These are phyloP conservation scores for Galagoides demidoff DNA, from an alignment of 2,797 vertebrate species.

Conservation along the genomic window DNA sequence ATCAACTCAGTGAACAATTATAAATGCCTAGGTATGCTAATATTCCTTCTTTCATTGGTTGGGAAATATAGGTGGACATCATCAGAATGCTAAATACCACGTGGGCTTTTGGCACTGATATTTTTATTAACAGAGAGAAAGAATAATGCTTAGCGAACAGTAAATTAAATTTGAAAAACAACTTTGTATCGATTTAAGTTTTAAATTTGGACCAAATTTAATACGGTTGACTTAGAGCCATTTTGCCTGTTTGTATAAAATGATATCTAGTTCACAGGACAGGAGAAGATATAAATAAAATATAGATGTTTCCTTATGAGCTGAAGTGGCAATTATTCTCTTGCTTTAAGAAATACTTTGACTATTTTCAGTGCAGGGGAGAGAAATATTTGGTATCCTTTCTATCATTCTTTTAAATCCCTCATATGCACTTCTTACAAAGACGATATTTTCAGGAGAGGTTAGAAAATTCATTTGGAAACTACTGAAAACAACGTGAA, in stretches of 20 bases:
- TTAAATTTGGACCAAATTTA: constrained; percentile 5
- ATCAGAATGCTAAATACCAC: not conserved
- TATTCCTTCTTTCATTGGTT: constrained; percentile 30
- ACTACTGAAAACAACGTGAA: not conserved
- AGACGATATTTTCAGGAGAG: constrained; percentile 39
- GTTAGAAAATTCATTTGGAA: constrained; percentile 9
- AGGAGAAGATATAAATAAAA: not conserved
- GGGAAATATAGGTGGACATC: not conserved
- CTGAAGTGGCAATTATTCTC: not conserved
- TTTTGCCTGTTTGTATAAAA: constrained; percentile 39
- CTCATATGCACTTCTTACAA: not conserved
- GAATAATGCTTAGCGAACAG: constrained; percentile 10
- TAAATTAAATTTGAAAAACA: constrained; percentile 25
- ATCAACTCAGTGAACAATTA: constrained; percentile 1
- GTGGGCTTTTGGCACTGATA: not conserved
- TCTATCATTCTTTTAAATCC: constrained; percentile 36
- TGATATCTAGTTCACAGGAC: not conserved
- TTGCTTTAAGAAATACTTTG: not conserved
- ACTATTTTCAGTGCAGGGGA: not conserved
- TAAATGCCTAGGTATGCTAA: not conserved
- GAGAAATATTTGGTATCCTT: not conserved
- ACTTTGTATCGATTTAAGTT: constrained; percentile 16
- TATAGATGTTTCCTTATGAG: constrained; percentile 3
- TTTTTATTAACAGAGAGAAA: not conserved
- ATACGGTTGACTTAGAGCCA: not conserved